phyloP scores from a whole-genome alignment of 2,888 invertebrate genomes.

The Linyphia triangularis region DNA sequence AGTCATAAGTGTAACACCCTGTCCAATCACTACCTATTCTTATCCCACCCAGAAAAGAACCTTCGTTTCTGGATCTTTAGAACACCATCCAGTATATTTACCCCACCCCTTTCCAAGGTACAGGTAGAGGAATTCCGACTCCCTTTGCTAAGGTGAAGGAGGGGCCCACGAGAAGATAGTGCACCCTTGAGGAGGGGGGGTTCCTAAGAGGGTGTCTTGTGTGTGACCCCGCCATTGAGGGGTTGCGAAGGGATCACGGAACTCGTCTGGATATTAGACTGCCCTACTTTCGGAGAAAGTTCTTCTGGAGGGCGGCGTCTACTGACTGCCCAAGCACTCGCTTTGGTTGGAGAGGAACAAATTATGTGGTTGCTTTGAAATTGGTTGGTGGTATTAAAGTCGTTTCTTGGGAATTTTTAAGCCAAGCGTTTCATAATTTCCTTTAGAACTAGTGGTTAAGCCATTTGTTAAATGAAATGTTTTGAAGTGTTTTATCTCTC shows the following conservation, averaged over 20 bases:
- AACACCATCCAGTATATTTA: neutral
- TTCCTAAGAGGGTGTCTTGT: constrained; percentile 12
- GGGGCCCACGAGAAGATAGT: constrained; percentile 11
- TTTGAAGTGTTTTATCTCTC: no score
- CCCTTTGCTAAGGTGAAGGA: neutral
- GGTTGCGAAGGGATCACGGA: constrained; percentile 50
- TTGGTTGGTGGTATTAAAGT: no score
- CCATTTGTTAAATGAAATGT: no score
- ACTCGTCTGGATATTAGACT: constrained; percentile 26
- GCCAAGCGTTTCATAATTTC: no score
- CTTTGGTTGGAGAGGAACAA: no score
- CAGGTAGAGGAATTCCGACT: constrained; percentile 38
- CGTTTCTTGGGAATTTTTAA: no score
- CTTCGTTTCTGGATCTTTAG: neutral
- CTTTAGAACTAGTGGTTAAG: no score
- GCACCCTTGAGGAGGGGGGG: constrained; percentile 34
- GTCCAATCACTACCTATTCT: no score
- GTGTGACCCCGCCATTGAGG: constrained; percentile 21
- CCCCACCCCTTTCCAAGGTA: constrained; percentile 1
- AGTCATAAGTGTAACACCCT: no score
- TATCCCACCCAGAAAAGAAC: no score
- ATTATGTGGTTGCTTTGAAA: neutral
- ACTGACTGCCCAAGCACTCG: neutral
- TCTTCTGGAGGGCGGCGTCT: neutral
- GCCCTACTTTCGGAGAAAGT: constrained; percentile 22